phyloP scores from a whole-genome alignment of 1,140 invertebrate genomes.

The Lethrus apterus region DNA sequence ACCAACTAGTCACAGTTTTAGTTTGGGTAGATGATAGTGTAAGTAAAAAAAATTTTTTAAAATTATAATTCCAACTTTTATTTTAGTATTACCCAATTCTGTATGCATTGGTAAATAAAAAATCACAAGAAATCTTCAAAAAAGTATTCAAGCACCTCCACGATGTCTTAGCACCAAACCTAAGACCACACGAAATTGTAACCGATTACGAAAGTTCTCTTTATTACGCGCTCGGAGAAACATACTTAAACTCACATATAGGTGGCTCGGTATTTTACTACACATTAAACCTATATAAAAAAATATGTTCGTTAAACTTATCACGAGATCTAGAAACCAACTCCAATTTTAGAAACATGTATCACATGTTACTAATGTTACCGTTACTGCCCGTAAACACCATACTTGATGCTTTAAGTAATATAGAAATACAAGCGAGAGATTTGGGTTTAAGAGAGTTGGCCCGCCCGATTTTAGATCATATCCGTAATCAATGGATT shows the following conservation, averaged over 20 bases:
- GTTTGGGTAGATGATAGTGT: constrained; percentile 33
- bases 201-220: constrained; percentile 34
- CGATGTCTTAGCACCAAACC: constrained; percentile 25
- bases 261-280: constrained; percentile 35
- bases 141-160: constrained; percentile 29
- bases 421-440: constrained; percentile 30
- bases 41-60: constrained; percentile 17
- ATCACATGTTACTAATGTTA: constrained; percentile 34
- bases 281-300: constrained; percentile 35
- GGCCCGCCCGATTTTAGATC: constrained; percentile 24
- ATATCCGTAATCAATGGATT: constrained; percentile 32
- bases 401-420: constrained; percentile 29
- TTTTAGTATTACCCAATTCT: constrained; percentile 34
- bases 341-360: constrained; percentile 31
- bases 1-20: constrained; percentile 32
- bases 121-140: constrained; percentile 31
- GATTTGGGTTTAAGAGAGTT: constrained; percentile 19
- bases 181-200: constrained; percentile 33
- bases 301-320: constrained; percentile 31
- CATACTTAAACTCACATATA: constrained; percentile 31
- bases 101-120: constrained; percentile 30
- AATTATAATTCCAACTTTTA: constrained; percentile 6
- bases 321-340: constrained; percentile 31
- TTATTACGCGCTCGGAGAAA: constrained; percentile 33
- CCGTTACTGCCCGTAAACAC: constrained; percentile 35